These are phyloP conservation scores for Sciurus carolinensis DNA, from an alignment of 2,797 vertebrate species.

Conservation along the genomic window DNA sequence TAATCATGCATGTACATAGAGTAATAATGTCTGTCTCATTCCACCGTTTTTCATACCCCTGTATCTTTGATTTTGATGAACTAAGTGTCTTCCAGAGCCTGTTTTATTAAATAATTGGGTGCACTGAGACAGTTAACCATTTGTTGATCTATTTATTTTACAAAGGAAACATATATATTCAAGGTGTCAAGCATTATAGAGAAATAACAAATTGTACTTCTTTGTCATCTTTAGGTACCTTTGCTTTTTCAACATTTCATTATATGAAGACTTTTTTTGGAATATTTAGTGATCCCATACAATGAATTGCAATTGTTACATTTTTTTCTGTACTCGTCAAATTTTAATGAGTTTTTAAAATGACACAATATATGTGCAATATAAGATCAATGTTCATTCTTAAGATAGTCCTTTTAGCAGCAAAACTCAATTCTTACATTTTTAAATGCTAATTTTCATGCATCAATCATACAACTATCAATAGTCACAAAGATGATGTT, in stretches of 20 bases:
- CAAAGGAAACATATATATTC: not conserved
- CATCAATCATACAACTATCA: not conserved
- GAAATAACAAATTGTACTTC: not conserved
- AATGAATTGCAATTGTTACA: not conserved
- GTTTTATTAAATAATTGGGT: not conserved
- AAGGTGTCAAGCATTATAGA: not conserved
- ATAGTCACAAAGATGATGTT: not conserved
- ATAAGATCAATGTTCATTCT: conserved; percentile 72
- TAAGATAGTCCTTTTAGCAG: conserved; percentile 69
- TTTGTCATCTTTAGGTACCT: not conserved
- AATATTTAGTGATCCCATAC: not conserved
- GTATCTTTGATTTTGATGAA: not conserved
- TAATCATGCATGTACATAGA: too few species aligned
- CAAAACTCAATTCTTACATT: not conserved
- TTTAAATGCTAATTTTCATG: not conserved
- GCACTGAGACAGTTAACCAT: not conserved
- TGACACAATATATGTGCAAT: not conserved
- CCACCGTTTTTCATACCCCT: too few species aligned
- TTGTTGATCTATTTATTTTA: conserved; percentile 19
- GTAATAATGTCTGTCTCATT: too few species aligned
- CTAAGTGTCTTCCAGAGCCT: not conserved
- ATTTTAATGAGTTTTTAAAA: conserved; percentile 17
- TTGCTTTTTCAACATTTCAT: not conserved
- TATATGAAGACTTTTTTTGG: not conserved
- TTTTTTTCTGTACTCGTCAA: not conserved